Percentiles rank a stretch among this genome's conserved stretches.
phyloP scores from a whole-genome alignment of 2,113 vertebrate genomes.

The Halichoerus grypus region DNA sequence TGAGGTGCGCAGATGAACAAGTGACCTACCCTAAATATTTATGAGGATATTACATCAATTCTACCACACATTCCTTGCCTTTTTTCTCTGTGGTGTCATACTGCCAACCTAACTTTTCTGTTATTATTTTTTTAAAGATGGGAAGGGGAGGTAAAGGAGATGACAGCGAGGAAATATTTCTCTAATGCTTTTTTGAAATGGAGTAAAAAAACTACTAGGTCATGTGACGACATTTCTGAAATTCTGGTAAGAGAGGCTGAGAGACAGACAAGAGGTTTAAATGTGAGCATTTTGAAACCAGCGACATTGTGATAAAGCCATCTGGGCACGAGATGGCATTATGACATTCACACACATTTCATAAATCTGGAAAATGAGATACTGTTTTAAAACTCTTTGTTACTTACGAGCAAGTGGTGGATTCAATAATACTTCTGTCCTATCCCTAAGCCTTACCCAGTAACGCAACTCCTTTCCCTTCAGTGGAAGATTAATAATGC shows the following conservation, averaged over 20 bases:
- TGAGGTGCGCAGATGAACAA: neutral
- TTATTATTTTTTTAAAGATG: neutral
- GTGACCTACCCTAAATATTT: neutral
- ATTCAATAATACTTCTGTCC: neutral
- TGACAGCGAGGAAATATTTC: neutral
- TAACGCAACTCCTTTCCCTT: neutral
- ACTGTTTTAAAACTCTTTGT: constrained; percentile 5
- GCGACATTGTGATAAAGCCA: neutral
- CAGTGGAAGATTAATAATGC: neutral
- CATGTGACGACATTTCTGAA: neutral
- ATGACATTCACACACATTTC: neutral
- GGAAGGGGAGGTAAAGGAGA: neutral
- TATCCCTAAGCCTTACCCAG: neutral
- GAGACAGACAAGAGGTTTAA: neutral
- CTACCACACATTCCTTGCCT: neutral
- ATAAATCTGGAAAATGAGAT: neutral
- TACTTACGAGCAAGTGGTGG: neutral
- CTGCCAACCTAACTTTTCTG: neutral
- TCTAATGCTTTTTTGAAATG: neutral
- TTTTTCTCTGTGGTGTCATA: neutral
- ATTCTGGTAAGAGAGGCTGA: neutral
- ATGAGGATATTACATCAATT: neutral
- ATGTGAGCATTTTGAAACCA: neutral
- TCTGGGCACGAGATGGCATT: neutral
- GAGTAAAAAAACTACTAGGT: neutral